A percentile compares a stretch with the other conserved stretches of the same genome.
Conservation (phyloP, 2,797 vertebrate genomes). For the Bufotes viridis region DNA sequence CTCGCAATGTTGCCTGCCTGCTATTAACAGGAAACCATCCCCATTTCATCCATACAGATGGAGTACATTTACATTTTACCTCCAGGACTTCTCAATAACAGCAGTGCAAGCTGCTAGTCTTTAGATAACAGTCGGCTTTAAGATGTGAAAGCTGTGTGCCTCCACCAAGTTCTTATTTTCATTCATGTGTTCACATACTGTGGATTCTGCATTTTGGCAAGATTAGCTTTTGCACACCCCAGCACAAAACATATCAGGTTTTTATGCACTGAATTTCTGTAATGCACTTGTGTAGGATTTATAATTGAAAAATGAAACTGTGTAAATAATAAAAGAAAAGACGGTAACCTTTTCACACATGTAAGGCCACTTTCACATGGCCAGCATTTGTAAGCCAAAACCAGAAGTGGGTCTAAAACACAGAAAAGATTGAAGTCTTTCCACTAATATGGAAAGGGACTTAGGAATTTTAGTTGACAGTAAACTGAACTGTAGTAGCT, state of each 20-base stretch:
- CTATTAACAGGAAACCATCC: slow-evolving; percentile 47
- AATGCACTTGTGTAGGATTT: slow-evolving; percentile 20
- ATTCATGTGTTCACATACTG: slow-evolving; percentile 40
- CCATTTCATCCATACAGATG: slow-evolving; percentile 46
- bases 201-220: slow-evolving; percentile 23
- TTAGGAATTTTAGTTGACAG: too few species aligned
- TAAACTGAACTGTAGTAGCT: too few species aligned
- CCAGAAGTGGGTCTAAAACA: too few species aligned
- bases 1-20: slow-evolving; percentile 17
- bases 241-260: neutral
- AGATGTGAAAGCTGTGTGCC: slow-evolving; percentile 48
- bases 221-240: slow-evolving; percentile 38
- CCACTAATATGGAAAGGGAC: too few species aligned
- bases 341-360: neutral
- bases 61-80: slow-evolving; percentile 59
- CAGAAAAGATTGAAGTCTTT: too few species aligned
- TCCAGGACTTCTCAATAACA: slow-evolving; percentile 54
- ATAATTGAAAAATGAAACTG: slow-evolving; percentile 5
- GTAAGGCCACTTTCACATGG: neutral
- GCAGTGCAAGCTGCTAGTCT: slow-evolving; percentile 58
- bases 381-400: too few species aligned
- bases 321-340: neutral
- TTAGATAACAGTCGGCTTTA: slow-evolving; percentile 59
- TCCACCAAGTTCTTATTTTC: slow-evolving; percentile 33
- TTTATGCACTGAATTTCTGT: slow-evolving; percentile 4